Evolutionary conservation across 1,140 invertebrate species (phyloP).

Genomic region (Ips typographus): DNA sequence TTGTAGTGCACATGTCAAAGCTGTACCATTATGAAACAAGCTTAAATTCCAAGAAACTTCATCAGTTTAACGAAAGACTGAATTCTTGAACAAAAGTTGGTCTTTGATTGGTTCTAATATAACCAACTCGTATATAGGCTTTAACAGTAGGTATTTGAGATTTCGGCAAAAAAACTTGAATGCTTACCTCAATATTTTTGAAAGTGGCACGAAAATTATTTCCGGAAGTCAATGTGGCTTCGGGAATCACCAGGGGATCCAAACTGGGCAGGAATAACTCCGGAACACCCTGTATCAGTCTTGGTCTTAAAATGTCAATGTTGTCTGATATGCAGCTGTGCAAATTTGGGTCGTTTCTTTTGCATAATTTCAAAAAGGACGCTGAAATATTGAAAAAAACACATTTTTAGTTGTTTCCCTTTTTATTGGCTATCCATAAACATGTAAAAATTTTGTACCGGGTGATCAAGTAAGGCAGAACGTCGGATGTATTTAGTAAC

Average conservation of each 20-base stretch:
- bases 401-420: too few species aligned
- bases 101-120: too few species aligned
- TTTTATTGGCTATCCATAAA: too few species aligned
- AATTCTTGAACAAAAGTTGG: too few species aligned
- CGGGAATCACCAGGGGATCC: conserved; percentile 51
- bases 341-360: conserved; percentile 54
- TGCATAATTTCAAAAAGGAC: conserved; percentile 55
- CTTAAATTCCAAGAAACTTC: too few species aligned
- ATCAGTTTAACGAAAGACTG: too few species aligned
- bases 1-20: too few species aligned
- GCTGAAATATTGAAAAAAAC: conserved; percentile 51
- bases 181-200: conserved; percentile 36
- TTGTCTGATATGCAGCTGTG: conserved; percentile 53
- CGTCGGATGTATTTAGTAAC: too few species aligned
- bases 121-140: too few species aligned
- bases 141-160: neutral
- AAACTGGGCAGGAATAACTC: conserved; percentile 52
- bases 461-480: too few species aligned
- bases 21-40: too few species aligned
- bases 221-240: conserved; percentile 34
- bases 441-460: too few species aligned
- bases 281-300: conserved; percentile 55
- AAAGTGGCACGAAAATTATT: conserved; percentile 40
- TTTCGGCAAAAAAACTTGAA: neutral
- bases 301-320: conserved; percentile 51